Base-by-base conservation (phyloP, 2,888 invertebrate species). In the Eristalinus sepulchralis region DNA sequence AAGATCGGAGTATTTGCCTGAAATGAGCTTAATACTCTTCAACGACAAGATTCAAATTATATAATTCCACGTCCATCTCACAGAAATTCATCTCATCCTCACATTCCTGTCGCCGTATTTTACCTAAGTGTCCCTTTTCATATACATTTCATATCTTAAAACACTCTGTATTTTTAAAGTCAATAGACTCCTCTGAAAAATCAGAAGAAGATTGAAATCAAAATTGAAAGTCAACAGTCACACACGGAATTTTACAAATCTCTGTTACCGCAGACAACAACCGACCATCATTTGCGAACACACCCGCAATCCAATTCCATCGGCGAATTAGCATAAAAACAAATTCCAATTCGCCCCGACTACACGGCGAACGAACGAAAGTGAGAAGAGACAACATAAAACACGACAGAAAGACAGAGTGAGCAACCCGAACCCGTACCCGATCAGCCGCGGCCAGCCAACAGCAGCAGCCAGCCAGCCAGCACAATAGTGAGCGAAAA, bases 311-410 rank as follows among this genome's bases (percentile, higher is more conserved):
- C 10, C 10, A 47, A 4, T 31, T 59, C 33, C 2, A 20, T 57
- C 57, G 75, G 80, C 79, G 79, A 80, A 70, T 1, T 8, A 73
- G 0, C 27, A 63, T 59, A 59, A 13, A 64, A 66, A 63, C 70
- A 71, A 78, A 77, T 34, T 27, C 27, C 62, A 62, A 1, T 13
- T 33, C 8, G 66, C 64, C n/a, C 27, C 22, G 66, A 27, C 66
- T 36, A 31, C 60, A 4, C 60, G 68, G 77, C 77, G 68, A 77
- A 63, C 36, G 57, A 78, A 80, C 80, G 83, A 84, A 84, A 71
- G 66, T 76, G 71, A 66, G 60, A 64, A 31, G 53, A 60, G 33
- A 68, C 34, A 33, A 62, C 66, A 59, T 53, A 62, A 27, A 27
- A 31, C 53, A 53, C 53, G 39, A 31, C 17, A 63, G 53, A 27